phyloP scores from a whole-genome alignment of 2,888 invertebrate species.

The Stegana nigrithorax region DNA sequence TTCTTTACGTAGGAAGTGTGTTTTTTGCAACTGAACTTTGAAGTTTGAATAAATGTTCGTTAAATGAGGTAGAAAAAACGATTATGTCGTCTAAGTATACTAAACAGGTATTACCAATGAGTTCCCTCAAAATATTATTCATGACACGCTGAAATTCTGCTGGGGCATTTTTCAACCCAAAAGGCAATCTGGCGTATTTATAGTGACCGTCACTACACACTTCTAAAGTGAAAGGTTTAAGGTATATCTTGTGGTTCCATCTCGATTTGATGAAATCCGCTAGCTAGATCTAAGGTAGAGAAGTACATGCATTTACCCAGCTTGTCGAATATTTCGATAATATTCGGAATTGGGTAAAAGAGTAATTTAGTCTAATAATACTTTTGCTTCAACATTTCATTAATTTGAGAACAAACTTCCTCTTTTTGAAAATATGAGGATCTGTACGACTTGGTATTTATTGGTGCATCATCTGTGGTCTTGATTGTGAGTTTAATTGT shows the following conservation, averaged over 20 bases:
- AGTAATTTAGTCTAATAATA: neutral
- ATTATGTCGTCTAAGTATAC: neutral
- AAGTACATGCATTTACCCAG: neutral
- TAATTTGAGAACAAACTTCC: neutral
- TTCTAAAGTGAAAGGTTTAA: constrained; percentile 26
- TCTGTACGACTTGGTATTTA: neutral
- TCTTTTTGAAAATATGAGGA: neutral
- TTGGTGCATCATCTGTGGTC: neutral
- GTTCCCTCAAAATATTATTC: neutral
- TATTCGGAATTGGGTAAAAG: constrained; percentile 22
- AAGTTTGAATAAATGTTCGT: neutral
- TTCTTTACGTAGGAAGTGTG: neutral
- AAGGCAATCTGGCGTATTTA: constrained; percentile 22
- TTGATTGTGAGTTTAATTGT: neutral
- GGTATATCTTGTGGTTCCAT: neutral
- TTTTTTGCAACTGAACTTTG: neutral
- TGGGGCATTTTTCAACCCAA: constrained; percentile 13
- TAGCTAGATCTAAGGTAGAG: neutral
- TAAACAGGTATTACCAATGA: neutral
- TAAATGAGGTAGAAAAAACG: neutral
- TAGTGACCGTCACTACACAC: constrained; percentile 23
- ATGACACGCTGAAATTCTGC: neutral
- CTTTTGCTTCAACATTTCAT: neutral
- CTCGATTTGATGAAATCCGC: neutral
- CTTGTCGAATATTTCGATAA: constrained; percentile 4